phyloP scores from a whole-genome alignment of 2,797 vertebrate genomes.

The Liasis olivaceus region DNA sequence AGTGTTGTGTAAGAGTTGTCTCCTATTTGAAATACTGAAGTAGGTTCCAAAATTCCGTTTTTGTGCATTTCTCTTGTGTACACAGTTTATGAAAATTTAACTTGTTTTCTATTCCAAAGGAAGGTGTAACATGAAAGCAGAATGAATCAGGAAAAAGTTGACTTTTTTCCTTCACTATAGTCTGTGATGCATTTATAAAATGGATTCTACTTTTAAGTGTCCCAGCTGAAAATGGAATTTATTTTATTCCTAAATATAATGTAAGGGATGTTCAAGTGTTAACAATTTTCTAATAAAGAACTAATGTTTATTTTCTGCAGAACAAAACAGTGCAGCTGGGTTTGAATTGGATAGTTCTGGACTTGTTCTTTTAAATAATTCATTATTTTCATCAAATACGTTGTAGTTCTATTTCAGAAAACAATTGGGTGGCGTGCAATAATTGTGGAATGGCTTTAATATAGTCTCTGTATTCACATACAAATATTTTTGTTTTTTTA shows the following conservation, averaged over 20 bases:
- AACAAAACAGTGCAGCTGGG: not conserved
- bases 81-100: not conserved
- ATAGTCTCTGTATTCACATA: not conserved
- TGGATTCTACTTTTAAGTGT: not conserved
- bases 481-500: not conserved
- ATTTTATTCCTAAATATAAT: not conserved
- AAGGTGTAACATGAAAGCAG: not conserved
- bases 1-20: not conserved
- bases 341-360: not conserved
- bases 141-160: not conserved
- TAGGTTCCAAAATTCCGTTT: not conserved
- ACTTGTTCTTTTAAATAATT: conserved; percentile 28
- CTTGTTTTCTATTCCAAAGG: not conserved
- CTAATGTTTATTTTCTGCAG: not conserved
- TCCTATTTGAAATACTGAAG: not conserved
- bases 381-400: not conserved
- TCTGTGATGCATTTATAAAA: not conserved
- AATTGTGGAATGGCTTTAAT: not conserved
- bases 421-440: not conserved
- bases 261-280: not conserved
- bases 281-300: not conserved
- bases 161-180: not conserved
- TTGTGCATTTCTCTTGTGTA: not conserved
- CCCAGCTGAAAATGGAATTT: not conserved
- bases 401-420: not conserved